Evolutionary conservation across 2,888 invertebrate genomes (phyloP).

Genomic region (Drosophila kuntzei): DNA sequence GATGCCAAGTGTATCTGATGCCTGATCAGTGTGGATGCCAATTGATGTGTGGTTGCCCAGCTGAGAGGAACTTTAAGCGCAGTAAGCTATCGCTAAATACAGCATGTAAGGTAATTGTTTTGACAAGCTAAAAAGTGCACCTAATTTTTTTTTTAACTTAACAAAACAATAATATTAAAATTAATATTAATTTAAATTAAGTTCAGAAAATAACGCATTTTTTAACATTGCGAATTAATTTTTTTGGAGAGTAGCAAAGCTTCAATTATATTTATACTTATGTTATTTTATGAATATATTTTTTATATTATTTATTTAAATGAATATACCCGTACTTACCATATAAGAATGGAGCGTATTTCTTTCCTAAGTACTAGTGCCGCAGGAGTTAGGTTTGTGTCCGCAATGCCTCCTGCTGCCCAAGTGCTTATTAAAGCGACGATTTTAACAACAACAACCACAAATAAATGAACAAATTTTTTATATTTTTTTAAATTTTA

Average conservation of each 20-base stretch:
- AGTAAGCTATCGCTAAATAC: background rate
- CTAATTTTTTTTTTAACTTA: too few species aligned
- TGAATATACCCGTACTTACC: constrained; percentile 3
- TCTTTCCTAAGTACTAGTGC: constrained; percentile 86
- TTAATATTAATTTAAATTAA: too few species aligned
- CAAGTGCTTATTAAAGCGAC: constrained; percentile 86
- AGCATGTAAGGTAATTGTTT: background rate
- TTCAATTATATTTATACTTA: too few species aligned
- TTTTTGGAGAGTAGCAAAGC: too few species aligned
- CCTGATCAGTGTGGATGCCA: background rate
- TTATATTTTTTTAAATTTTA: constrained; percentile 50
- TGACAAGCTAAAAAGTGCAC: too few species aligned
- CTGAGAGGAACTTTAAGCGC: too few species aligned
- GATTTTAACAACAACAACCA: constrained; percentile 84
- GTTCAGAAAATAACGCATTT: too few species aligned
- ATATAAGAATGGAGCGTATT: constrained; percentile 46
- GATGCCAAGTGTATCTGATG: background rate
- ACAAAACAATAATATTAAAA: too few species aligned
- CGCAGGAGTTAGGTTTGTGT: constrained; percentile 85
- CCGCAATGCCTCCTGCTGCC: constrained; percentile 85
- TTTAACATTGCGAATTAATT: too few species aligned
- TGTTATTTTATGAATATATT: background rate
- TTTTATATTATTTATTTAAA: background rate
- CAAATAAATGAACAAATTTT: constrained; percentile 5
- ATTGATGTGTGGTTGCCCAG: background rate